Percentiles rank a stretch among this genome's conserved stretches.
phyloP scores from a whole-genome alignment of 2,113 vertebrate genomes.

The rabbit (Oryctolagus cuniculus) region mOryCun1.1 NC_091432.1:66400001-66400500 shows the following conservation, averaged over 20 bases:
- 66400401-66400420: too few species aligned
- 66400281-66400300: background rate
- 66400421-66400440: too few species aligned
- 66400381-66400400: too few species aligned
- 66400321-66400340: too few species aligned
- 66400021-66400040: background rate
- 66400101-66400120: background rate
- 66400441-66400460: too few species aligned
- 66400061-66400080: background rate
- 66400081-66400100: background rate
- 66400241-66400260: background rate
- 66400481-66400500: too few species aligned
- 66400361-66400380: too few species aligned
- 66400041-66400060: background rate
- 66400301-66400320: constrained; percentile 2
- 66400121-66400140: background rate
- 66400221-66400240: background rate
- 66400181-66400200: background rate
- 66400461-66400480: too few species aligned
- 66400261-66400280: background rate
- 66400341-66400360: too few species aligned
- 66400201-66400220: background rate
- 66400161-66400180: background rate
- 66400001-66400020: background rate
- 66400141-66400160: background rate